These are phyloP conservation scores for Muscina levida DNA, from an alignment of 2,888 invertebrate genomes.

Conservation along the genomic window DNA sequence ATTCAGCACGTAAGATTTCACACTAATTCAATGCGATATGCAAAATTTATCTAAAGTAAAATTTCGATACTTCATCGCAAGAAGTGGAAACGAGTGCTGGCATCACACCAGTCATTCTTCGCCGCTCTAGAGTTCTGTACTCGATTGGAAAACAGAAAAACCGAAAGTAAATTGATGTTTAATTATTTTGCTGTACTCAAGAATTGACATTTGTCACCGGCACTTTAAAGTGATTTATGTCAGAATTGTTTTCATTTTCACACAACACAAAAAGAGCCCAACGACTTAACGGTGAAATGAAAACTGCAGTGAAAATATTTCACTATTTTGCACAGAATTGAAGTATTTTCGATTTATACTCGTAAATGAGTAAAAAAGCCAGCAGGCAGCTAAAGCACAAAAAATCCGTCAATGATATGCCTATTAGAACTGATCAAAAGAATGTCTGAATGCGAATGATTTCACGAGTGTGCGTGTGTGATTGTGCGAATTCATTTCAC, in stretches of 20 bases:
- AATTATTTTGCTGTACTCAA: slow-evolving; percentile 64
- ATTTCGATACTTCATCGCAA: too few relatives aligned
- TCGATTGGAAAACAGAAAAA: slow-evolving; percentile 33
- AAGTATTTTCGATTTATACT: background rate
- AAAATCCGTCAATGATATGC: slow-evolving; percentile 62
- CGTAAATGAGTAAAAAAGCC: background rate
- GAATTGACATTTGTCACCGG: slow-evolving; percentile 75
- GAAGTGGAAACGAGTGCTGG: too few relatives aligned
- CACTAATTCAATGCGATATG: too few relatives aligned
- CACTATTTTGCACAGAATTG: slow-evolving; percentile 51
- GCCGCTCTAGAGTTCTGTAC: too few relatives aligned
- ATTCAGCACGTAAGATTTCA: too few relatives aligned
- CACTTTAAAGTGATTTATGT: slow-evolving; percentile 78
- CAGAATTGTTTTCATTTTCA: slow-evolving; percentile 56
- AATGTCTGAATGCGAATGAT: slow-evolving; percentile 11
- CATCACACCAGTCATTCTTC: too few relatives aligned
- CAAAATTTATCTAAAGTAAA: too few relatives aligned
- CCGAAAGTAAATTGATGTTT: slow-evolving; percentile 65
- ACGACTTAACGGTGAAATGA: slow-evolving; percentile 40
- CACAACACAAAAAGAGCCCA: slow-evolving; percentile 9
- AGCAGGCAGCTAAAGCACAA: slow-evolving; percentile 26
- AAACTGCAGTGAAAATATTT: slow-evolving; percentile 49
- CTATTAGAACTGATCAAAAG: slow-evolving; percentile 50
- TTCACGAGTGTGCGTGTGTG: slow-evolving; percentile 1
- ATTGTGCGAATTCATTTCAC: slow-evolving; percentile 51